A percentile compares a stretch with the other conserved stretches of the same genome.
phyloP scores from a whole-genome alignment of 2,113 vertebrate species.

The Empidonax traillii region DNA sequence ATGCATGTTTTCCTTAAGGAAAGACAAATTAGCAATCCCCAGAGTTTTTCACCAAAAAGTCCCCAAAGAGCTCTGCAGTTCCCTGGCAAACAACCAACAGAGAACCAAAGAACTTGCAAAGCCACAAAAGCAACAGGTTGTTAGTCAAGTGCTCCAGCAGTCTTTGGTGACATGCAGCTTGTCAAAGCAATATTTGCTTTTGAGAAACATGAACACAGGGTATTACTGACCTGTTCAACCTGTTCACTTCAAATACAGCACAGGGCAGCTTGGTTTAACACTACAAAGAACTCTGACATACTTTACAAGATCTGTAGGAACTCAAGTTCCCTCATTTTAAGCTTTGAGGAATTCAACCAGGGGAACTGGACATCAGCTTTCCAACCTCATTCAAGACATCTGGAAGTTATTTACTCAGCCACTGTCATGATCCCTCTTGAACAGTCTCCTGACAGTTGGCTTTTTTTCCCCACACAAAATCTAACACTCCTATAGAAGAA shows the following conservation, averaged over 20 bases:
- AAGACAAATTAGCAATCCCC: neutral
- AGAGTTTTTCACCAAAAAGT: conserved; percentile 3
- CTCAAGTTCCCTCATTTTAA: neutral
- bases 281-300: neutral
- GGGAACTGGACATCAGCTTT: neutral
- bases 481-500: neutral
- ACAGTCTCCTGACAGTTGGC: neutral
- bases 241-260: neutral
- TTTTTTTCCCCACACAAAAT: neutral
- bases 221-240: neutral
- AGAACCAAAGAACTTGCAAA: neutral
- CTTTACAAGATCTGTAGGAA: neutral
- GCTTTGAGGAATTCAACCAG: neutral
- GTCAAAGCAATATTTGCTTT: neutral
- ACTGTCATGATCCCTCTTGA: neutral
- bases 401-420: neutral
- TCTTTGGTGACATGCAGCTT: neutral
- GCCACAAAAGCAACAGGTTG: neutral
- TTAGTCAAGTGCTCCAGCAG: neutral
- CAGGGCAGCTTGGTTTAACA: neutral
- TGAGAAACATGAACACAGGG: neutral
- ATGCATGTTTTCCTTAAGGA: neutral
- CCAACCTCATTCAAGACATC: neutral
- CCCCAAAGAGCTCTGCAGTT: neutral
- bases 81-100: neutral